Percentiles rank a stretch among this genome's conserved stretches.
phyloP scores from a whole-genome alignment of 2,797 vertebrate genomes.

The Melanotaenia maccullochi region DNA sequence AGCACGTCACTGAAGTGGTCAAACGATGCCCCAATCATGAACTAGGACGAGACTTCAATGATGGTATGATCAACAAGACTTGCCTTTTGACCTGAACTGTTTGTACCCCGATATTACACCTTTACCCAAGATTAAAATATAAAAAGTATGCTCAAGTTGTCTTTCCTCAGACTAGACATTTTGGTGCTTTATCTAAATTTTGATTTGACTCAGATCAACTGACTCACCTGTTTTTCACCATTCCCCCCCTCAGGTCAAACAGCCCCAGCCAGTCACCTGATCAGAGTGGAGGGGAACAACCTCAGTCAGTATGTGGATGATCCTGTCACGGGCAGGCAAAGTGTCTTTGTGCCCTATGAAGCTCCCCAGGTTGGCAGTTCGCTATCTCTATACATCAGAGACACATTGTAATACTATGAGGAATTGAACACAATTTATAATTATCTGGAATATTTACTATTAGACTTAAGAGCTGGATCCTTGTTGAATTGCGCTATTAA shows the following conservation, averaged over 20 bases:
- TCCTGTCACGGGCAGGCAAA: conserved; percentile 93
- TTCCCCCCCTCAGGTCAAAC: conserved; percentile 85
- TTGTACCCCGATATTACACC: no score
- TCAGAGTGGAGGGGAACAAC: conserved; percentile 96
- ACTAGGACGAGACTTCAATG: conserved; percentile 95
- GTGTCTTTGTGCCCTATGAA: conserved; percentile 94
- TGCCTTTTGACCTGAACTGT: neutral
- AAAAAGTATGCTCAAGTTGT: neutral
- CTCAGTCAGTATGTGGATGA: conserved; percentile 96
- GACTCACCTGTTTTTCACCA: neutral
- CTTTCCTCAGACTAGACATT: neutral
- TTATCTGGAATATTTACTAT: neutral
- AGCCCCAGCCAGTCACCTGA: conserved; percentile 95
- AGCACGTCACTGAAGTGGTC: conserved; percentile 97
- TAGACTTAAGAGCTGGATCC: neutral
- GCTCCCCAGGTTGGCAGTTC: conserved; percentile 89
- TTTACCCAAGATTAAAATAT: neutral
- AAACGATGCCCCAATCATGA: conserved; percentile 99
- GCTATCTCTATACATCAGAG: neutral
- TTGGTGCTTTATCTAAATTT: neutral
- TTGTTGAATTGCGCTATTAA: neutral
- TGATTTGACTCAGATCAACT: neutral
- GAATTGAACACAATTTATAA: neutral
- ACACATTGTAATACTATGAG: neutral
- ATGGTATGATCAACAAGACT: conserved; percentile 78